Evolutionary conservation across 1,140 invertebrate genomes (phyloP), one percentile per base, ranked within the genome.

Genomic region (Bombus superbus): DNA sequence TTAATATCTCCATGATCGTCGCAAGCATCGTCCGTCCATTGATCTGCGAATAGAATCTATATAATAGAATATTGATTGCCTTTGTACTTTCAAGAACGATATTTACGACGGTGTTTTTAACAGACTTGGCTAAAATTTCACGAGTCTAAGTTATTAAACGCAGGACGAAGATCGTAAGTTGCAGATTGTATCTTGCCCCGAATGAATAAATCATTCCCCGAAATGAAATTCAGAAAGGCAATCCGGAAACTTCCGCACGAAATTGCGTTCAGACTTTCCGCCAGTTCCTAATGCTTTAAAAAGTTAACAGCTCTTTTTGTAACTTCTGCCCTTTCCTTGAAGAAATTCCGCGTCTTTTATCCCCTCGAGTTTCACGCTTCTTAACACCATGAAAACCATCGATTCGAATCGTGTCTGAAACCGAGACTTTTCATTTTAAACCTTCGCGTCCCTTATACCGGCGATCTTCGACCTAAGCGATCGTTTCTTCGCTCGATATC

Each of bases 241-340:
- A 73, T 73, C 40, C 15, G 6, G 15, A 44, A 44, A 32, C 71
- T 73, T 44, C 15, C 42, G n/a, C 5, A 18, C 15, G 42, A 44
- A 73, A 44, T 73, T 73, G 71, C 71, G n/a, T 44, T 73, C n/a
- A n/a, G 13, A 44, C 71, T 73, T 47, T 28, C 38, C 28, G n/a
- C 71, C 28, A 15, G 40, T 72, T 72, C 1, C 40, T 10, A 15
- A 38, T n/a, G 25, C 69, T 42, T 72, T 72, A n/a, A 72, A 71
- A 71, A 11, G 25, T 40, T 71, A 42, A 42, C 38, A 8, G 38
- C 15, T 22, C 18, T 40, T 69, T 25, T 38, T 69, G 3, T 18
- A 25, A 69, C 9, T 40, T 40, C 10, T 25, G 25, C 9, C 35
- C 35, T 22, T 25, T 40, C 38, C 35, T 35, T 15, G 9, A 40